These are phyloP conservation scores for Caretta caretta DNA, from an alignment of 2,113 vertebrate species.

Conservation along the genomic window DNA sequence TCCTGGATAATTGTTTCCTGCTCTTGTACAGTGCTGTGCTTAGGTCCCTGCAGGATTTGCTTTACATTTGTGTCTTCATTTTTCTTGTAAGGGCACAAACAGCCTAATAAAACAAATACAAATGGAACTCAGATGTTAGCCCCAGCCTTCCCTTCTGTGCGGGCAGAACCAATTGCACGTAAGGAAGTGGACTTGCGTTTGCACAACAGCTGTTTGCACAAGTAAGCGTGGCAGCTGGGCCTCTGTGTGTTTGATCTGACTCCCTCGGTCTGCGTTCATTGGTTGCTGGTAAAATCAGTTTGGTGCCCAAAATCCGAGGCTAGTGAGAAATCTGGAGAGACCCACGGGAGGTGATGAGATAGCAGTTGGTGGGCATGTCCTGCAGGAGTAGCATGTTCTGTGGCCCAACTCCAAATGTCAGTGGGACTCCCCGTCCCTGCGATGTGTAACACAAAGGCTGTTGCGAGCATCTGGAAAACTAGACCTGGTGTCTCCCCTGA, in stretches of 20 bases:
- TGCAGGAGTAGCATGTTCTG: not conserved
- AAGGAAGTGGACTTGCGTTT: accelerated
- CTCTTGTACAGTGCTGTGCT: accelerated
- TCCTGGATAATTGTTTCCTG: not conserved
- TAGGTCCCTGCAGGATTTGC: not conserved
- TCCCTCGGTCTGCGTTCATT: not conserved
- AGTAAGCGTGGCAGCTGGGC: not conserved
- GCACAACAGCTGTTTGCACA: not conserved
- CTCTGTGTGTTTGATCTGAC: not conserved
- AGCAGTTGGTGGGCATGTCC: not conserved
- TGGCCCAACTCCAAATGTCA: not conserved
- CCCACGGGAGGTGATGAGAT: not conserved
- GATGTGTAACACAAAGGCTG: not conserved
- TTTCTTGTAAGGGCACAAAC: not conserved
- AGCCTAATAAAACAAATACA: not conserved
- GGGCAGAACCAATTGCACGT: not conserved
- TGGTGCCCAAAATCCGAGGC: not conserved
- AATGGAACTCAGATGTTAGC: not conserved
- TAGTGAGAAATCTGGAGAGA: not conserved
- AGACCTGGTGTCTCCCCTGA: not conserved
- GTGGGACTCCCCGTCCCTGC: not conserved
- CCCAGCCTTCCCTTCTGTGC: not conserved
- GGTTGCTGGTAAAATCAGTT: not conserved
- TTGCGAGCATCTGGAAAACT: not conserved
- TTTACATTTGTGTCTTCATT: not conserved